Base-by-base conservation (phyloP, 1,140 invertebrate genomes). In the Limonius californicus region DNA sequence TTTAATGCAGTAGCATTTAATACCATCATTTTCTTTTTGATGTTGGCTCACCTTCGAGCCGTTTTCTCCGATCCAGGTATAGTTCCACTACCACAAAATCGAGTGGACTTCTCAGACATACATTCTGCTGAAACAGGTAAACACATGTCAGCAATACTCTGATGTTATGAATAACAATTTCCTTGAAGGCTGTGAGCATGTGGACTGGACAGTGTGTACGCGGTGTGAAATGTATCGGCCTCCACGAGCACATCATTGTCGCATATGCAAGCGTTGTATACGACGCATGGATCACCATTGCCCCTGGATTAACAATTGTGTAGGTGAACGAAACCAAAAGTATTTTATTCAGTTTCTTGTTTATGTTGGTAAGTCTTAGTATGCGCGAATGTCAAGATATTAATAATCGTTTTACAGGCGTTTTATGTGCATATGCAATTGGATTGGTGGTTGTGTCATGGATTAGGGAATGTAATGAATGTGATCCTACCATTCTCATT, bases 311-410 rank as follows among this genome's bases (percentile, higher is more conserved):
- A 95, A 96, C 74, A 96, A 96, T 77, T 96, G 94, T 79, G 92
- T 96, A 27, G 94, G 94, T 47, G 92, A 96, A 78, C 85, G 88
- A 70, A 96, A 96, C 82, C 93, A 96, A 79, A 95, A 94, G 75
- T 96, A 90, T 80, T 96, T 96, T 75, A 86, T 96, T 67, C 93
- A 95, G 75, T 96, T 96, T 80, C 80, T 96, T 54, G 83, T 95
- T n/a, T 89, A 88, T 73, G 87, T 89, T 58, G 86, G 85, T 67
- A 74, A 55, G 54, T 54, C n/a, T n/a, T n/a, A 42, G 7, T 0
- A 21, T 42, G 9, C 9, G n/a, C n/a, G n/a, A n/a, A n/a, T n/a
- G n/a, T n/a, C 27, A 30, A n/a, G 18, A 12, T 39, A 14, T 39
- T 12, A 39, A 12, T 11, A 39, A n/a, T 11, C 8, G 35, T 54